These are phyloP conservation scores for Stegodyphus mimosarum DNA, from an alignment of 1,140 invertebrate species.

Conservation along the genomic window DNA sequence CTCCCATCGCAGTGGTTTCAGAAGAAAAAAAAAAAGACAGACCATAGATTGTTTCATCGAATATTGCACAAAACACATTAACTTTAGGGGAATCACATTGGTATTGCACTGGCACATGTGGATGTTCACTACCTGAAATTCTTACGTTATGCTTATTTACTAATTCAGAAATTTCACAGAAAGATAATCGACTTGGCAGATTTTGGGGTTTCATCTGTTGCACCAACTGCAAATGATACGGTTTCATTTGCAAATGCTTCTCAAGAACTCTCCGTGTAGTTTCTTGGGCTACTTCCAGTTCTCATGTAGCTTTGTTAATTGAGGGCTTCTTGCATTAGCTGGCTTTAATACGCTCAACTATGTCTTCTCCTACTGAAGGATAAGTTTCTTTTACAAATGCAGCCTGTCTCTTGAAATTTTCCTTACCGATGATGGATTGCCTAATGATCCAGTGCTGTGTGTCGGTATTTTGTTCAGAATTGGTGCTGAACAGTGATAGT, in stretches of 20 bases:
- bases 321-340: too few species aligned
- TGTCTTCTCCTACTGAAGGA: neutral
- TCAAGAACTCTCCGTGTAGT: neutral
- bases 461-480: too few species aligned
- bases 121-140: neutral
- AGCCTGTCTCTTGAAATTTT: neutral
- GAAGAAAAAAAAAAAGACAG: neutral
- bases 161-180: slow-evolving; percentile 8
- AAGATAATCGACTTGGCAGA: neutral
- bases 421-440: too few species aligned
- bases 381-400: neutral
- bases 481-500: too few species aligned
- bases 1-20: too few species aligned
- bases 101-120: neutral
- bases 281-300: neutral
- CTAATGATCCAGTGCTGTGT: too few species aligned
- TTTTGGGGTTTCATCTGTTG: neutral
- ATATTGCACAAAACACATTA: neutral
- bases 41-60: neutral
- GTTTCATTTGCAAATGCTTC: too few species aligned
- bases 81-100: neutral
- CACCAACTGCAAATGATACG: neutral
- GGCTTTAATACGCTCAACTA: neutral
- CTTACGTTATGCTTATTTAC: neutral
- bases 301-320: neutral